A percentile compares a stretch with the other conserved stretches of the same genome.
These are phyloP conservation scores for Temnothorax curvispinosus DNA, from an alignment of 1,140 invertebrate genomes.

Conservation along the genomic window DNA sequence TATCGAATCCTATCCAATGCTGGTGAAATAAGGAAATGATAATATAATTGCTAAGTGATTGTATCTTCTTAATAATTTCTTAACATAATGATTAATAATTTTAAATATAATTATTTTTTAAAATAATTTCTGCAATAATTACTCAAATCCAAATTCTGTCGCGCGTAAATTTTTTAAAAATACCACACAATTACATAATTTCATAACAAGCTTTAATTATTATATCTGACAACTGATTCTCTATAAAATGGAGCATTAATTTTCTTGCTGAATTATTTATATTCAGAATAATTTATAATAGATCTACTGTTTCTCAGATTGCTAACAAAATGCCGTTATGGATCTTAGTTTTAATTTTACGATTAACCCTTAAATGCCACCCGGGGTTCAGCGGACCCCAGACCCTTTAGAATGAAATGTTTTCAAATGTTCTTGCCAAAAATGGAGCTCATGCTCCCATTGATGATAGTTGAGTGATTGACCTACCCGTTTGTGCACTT, in stretches of 20 bases:
- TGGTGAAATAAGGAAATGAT: not conserved
- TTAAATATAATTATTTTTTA: not conserved
- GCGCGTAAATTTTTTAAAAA: not conserved
- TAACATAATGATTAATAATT: not conserved
- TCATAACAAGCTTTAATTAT: not conserved
- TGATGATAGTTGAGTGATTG: too few relatives aligned
- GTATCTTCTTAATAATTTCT: too few relatives aligned
- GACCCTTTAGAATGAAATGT: too few relatives aligned
- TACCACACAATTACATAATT: not conserved
- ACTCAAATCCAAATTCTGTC: not conserved
- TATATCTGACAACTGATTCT: not conserved
- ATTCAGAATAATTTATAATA: not conserved
- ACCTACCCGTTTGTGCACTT: too few relatives aligned
- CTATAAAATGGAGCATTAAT: not conserved
- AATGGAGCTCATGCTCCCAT: too few relatives aligned
- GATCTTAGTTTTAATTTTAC: not conserved
- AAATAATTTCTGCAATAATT: not conserved
- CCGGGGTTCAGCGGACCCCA: too few relatives aligned
- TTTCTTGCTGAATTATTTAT: not conserved
- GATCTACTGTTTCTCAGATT: not conserved
- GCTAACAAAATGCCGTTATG: not conserved
- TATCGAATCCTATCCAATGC: not conserved
- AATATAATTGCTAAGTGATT: not conserved
- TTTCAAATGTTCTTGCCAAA: too few relatives aligned
- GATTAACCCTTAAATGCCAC: too few relatives aligned